Base-by-base conservation (phyloP, 2,888 invertebrate genomes). In the Cryptophagus acutangulus region DNA sequence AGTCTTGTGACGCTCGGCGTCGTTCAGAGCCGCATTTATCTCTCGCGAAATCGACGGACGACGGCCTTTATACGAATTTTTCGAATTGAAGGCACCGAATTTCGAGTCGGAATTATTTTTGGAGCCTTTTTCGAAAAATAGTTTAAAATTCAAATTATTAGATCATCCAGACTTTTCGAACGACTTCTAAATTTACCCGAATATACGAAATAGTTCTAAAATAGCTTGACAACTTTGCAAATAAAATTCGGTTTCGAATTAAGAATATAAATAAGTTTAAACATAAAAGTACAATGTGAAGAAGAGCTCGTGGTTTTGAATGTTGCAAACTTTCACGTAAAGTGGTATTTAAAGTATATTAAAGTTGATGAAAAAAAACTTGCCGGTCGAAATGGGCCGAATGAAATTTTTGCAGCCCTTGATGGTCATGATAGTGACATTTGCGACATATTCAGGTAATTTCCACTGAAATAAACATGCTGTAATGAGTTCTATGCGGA, bases 191-290 rank as follows among this genome's bases (percentile, higher is more conserved):
- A 49, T 48, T 48, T 51, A 49, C 35, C 46, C 37, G 39, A 41
- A 51, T 31, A 31, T 38, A 42, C 46, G 43, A 44, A 46, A 41
- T 47, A 46, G 46, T 50, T 53, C 50, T 49, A 51, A 53, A 52
- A 51, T 49, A 50, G 51, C 33, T 44, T 33, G 41, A 40, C 46
- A 48, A 47, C 41, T 49, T 49, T 47, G 45, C 51, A 38, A 49
- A 51, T 49, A 47, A 43, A 50, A 38, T 45, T 43, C 41, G 42
- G 26, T 40, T 33, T 39, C 28, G 34, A 33, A 34, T 35, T 41
- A 40, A 37, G 37, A 39, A 41, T 14, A 38, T 35, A 41, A 38
- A 35, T 17, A 3, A 38, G 42, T 39, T 46, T 35, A 20, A 31
- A 15, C 13, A 36, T 41, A 33, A 33, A 43, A 36, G 29, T 17